phyloP scores from a whole-genome alignment of 2,113 vertebrate species.

The Diphyllodes magnificus region DNA sequence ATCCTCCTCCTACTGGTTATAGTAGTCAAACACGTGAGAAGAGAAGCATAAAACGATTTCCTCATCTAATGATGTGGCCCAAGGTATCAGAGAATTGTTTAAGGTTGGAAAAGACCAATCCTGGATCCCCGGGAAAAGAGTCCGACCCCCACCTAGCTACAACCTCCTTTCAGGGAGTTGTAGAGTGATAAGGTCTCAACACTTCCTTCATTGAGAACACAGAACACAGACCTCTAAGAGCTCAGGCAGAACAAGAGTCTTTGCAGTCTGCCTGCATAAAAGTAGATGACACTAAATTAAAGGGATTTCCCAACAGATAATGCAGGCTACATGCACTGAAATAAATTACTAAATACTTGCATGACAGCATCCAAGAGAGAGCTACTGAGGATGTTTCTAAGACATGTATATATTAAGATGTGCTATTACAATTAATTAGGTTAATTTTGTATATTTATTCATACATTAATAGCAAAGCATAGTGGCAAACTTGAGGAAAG shows the following conservation, averaged over 20 bases:
- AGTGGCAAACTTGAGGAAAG: background rate
- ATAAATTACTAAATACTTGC: background rate
- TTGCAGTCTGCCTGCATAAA: background rate
- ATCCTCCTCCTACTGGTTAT: background rate
- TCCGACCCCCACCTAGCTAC: fast-evolving
- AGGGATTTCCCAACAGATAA: background rate
- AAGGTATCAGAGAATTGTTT: background rate
- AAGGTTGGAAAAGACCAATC: background rate
- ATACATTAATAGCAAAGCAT: background rate
- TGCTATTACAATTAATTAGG: background rate
- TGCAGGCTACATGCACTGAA: background rate
- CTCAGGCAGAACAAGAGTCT: background rate
- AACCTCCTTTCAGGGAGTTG: background rate
- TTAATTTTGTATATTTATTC: background rate
- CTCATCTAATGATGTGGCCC: background rate
- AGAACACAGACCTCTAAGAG: background rate
- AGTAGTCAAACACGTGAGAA: background rate
- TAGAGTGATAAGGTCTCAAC: background rate
- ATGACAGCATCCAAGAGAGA: background rate
- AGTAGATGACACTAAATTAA: background rate
- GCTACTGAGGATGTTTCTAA: background rate
- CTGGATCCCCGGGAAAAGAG: background rate
- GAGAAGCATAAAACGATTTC: background rate
- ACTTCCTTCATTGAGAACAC: background rate
- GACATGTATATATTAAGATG: background rate